Base-by-base conservation (phyloP, 2,888 invertebrate genomes). In the Monopis laevigella region DNA sequence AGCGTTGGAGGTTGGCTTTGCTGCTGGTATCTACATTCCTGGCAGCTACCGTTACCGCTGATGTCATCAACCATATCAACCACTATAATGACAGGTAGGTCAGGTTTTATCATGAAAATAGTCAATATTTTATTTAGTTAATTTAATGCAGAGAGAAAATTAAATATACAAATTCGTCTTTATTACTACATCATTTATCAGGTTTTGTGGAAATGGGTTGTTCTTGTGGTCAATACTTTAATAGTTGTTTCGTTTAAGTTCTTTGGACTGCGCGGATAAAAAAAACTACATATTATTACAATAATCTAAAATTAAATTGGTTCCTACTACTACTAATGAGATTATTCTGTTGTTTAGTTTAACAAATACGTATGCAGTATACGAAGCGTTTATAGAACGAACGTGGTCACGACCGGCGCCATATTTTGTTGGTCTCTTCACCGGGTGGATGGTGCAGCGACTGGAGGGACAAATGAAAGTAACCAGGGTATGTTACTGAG, bases 321-420 rank as follows among this genome's bases (percentile, higher is more conserved):
- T n/a, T n/a, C n/a, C n/a, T n/a, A n/a, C n/a, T n/a, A n/a, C n/a
- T n/a, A n/a, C n/a, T n/a, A n/a, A n/a, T n/a, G n/a, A n/a, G n/a
- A n/a, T n/a, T n/a, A n/a, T n/a, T n/a, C n/a, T n/a, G n/a, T n/a
- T n/a, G n/a, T 28, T 11, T 28, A 32, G 32, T 32, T 32, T 32
- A 17, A 24, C 54, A 0, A 55, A 54, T 39, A 54, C 56, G 2
- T 71, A 58, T 43, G 54, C 54, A 0, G 54, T 60, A 1, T 78
- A 78, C 45, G 85, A 87, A 44, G 82, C 84, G 50, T 82, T 89
- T 27, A 87, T 90, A 43, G 88, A 88, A 55, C 88, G 90, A 53
- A 88, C 90, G 2, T 88, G 88, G 86, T 86, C 89, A 1, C 77
- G 90, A 35, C 72, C 89, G 14, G 86, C 88, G 1, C 89, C 92